These are phyloP conservation scores for Chiridota heheva DNA, from an alignment of 35 echinoderm and acorn worm genomes.

Conservation along the genomic window DNA sequence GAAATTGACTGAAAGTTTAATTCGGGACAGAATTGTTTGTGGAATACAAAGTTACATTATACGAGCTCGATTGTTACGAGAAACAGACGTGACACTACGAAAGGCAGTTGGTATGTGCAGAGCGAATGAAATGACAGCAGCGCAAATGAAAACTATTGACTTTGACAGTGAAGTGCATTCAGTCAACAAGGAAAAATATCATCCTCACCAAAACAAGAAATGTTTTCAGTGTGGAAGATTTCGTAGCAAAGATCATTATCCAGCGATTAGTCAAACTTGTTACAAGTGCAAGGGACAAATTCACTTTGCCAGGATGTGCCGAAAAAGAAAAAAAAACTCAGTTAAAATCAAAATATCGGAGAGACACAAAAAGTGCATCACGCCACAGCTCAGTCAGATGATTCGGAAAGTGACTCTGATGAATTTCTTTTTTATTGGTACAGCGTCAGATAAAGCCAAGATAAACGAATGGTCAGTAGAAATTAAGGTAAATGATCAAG, in stretches of 20 bases:
- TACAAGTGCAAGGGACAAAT: background rate
- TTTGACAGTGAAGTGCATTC: background rate
- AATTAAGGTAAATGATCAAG: background rate
- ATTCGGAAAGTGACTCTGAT: too few relatives aligned
- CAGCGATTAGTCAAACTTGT: constrained; percentile 4
- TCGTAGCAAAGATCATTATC: background rate
- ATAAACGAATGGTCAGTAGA: background rate
- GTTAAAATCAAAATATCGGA: too few relatives aligned
- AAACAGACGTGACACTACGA: constrained; percentile 5
- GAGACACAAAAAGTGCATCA: too few relatives aligned
- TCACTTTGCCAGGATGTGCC: constrained; percentile 17
- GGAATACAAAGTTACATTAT: background rate
- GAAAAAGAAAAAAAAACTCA: background rate
- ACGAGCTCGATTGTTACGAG: background rate
- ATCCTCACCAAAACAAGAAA: background rate
- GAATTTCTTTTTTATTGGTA: constrained; percentile 18
- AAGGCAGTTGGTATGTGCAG: constrained; percentile 17
- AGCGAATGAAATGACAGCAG: background rate
- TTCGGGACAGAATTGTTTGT: constrained; percentile 43
- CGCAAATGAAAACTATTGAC: background rate
- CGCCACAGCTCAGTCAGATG: background rate
- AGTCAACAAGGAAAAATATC: background rate
- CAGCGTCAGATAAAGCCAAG: constrained; percentile 2
- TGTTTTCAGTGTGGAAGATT: constrained; percentile 20
- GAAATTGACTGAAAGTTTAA: constrained; percentile 1